phyloP scores from a whole-genome alignment of 2,888 invertebrate genomes.

The Malacosoma neustria region DNA sequence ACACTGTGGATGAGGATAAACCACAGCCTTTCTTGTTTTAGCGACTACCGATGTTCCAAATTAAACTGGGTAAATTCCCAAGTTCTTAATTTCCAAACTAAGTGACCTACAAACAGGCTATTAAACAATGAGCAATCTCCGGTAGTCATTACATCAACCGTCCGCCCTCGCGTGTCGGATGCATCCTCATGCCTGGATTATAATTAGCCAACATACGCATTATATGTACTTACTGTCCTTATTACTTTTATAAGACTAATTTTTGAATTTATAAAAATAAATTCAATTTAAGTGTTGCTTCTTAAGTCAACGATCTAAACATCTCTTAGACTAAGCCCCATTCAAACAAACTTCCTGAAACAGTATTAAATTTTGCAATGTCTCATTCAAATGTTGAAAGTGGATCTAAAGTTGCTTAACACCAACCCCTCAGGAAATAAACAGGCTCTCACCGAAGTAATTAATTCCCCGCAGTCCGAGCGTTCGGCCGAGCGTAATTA shows the following conservation, averaged over 20 bases:
- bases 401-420: constrained; percentile 24
- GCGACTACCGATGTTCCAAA: too few relatives aligned
- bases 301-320: too few relatives aligned
- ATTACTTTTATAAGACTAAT: too few relatives aligned
- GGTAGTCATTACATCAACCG: constrained; percentile 13
- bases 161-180: constrained; percentile 24
- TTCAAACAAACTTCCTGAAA: too few relatives aligned
- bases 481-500: constrained; percentile 59
- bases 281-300: too few relatives aligned
- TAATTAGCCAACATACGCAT: constrained; percentile 8
- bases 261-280: too few relatives aligned
- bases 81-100: constrained; percentile 11
- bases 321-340: too few relatives aligned
- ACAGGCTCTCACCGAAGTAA: constrained; percentile 41
- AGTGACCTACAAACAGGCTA: constrained; percentile 29
- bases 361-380: too few relatives aligned
- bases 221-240: not conserved
- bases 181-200: constrained; percentile 19
- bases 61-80: constrained; percentile 1
- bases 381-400: constrained; percentile 8
- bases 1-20: too few relatives aligned
- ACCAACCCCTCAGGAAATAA: constrained; percentile 31
- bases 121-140: constrained; percentile 32
- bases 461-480: constrained; percentile 59
- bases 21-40: too few relatives aligned